Conservation (phyloP, 2,888 invertebrate genomes). For the Oithona nana region DNA sequence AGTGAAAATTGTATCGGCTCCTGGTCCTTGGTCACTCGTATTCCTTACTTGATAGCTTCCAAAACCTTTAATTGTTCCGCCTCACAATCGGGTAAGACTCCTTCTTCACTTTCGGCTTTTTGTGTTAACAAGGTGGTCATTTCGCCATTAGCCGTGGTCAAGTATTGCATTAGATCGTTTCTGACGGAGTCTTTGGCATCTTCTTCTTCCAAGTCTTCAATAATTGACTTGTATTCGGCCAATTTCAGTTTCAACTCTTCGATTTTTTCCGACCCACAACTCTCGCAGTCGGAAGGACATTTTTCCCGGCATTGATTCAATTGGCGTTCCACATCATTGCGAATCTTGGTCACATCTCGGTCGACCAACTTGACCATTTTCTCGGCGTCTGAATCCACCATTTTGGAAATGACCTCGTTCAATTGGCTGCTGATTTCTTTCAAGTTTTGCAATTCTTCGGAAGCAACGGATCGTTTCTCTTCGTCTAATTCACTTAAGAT, state of each 20-base stretch:
- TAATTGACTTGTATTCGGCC: conserved; percentile 2
- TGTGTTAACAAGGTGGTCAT: conserved; percentile 9
- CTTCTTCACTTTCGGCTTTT: conserved; percentile 10
- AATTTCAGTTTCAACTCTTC: conserved; percentile 5
- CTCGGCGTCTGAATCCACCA: background rate
- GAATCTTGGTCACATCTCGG: background rate
- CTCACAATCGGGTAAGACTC: background rate
- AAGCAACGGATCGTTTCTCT: background rate
- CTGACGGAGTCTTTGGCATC: conserved; percentile 4
- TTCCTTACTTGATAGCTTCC: conserved; percentile 2
- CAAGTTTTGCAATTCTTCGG: conserved; percentile 8
- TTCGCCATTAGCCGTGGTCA: conserved; percentile 2
- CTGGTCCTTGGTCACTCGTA: no score
- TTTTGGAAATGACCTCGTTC: background rate
- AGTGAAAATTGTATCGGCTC: no score
- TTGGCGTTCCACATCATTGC: background rate
- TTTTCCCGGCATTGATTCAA: conserved; percentile 3
- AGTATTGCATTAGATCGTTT: conserved; percentile 10
- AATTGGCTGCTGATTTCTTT: background rate
- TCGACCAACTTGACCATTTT: conserved; percentile 5
- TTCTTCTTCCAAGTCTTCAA: conserved; percentile 4
- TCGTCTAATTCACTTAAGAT: conserved; percentile 13
- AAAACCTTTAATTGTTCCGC: conserved; percentile 8
- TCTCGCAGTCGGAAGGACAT: conserved; percentile 8
- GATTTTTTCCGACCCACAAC: conserved; percentile 12